Evolutionary conservation across 2,888 invertebrate species (phyloP).

Genomic region (Hydriomena furcata): DNA sequence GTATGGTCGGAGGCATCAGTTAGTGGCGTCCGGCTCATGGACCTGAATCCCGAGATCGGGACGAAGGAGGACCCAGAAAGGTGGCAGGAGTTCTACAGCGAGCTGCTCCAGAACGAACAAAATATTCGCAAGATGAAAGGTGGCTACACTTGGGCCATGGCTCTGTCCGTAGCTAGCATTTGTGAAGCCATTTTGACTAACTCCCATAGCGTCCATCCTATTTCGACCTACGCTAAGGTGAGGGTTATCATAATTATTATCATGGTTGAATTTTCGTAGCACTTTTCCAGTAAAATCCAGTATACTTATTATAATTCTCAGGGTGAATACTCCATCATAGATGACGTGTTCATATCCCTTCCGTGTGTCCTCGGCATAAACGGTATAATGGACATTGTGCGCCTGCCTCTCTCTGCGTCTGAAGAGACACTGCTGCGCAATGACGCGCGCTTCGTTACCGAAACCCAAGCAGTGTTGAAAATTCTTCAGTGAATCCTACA

Average conservation of each 20-base stretch:
- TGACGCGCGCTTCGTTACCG: slow-evolving; percentile 82
- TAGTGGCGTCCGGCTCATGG: slow-evolving; percentile 5
- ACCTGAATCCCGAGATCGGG: slow-evolving; percentile 2
- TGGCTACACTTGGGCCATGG: slow-evolving; percentile 83
- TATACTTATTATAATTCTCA: not conserved
- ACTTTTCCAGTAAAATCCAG: too few species aligned
- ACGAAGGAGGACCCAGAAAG: slow-evolving; percentile 2
- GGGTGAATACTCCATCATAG: slow-evolving; percentile 84
- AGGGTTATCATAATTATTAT: not conserved
- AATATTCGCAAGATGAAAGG: slow-evolving; percentile 6
- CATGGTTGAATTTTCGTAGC: too few species aligned
- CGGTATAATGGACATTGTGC: slow-evolving; percentile 86
- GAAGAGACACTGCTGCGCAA: slow-evolving; percentile 83
- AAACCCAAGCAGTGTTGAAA: slow-evolving; percentile 1
- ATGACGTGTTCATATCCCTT: slow-evolving; percentile 85
- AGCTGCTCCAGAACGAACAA: not conserved
- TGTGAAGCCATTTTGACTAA: slow-evolving; percentile 50
- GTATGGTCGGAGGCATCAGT: slow-evolving; percentile 5
- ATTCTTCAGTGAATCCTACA: slow-evolving; percentile 1
- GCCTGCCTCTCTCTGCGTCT: slow-evolving; percentile 83
- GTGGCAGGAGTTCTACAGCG: not conserved
- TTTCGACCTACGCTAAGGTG: slow-evolving; percentile 11
- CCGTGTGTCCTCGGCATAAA: slow-evolving; percentile 87
- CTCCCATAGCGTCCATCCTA: slow-evolving; percentile 1
- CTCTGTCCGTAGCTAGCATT: slow-evolving; percentile 86